phyloP scores from a whole-genome alignment of 2,888 invertebrate species.

The Sinohyriopsis cumingii region DNA sequence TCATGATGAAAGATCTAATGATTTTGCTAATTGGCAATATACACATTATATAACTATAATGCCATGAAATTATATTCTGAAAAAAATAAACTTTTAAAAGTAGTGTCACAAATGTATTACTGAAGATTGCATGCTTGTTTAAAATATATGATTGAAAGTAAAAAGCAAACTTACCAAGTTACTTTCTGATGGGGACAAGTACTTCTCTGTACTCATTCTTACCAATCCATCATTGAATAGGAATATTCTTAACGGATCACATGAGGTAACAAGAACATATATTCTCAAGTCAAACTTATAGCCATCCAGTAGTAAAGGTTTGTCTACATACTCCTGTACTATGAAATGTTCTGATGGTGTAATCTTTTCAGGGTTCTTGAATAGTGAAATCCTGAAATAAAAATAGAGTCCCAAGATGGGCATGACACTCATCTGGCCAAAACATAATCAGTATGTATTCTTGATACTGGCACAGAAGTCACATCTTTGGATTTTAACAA shows the following conservation, averaged over 20 bases:
- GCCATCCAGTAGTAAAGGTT: constrained; percentile 70
- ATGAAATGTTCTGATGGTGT: constrained; percentile 66
- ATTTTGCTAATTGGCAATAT: too few relatives aligned
- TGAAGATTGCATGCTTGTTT: too few relatives aligned
- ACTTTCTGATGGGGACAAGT: constrained; percentile 64
- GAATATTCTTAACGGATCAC: constrained; percentile 70
- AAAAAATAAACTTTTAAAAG: too few relatives aligned
- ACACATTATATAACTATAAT: too few relatives aligned
- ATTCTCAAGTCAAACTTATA: constrained; percentile 72
- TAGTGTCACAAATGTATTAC: too few relatives aligned
- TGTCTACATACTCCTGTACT: constrained; percentile 72
- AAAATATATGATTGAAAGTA: too few relatives aligned
- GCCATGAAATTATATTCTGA: too few relatives aligned
- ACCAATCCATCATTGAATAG: constrained; percentile 71
- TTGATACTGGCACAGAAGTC: too few relatives aligned
- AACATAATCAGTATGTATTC: too few relatives aligned
- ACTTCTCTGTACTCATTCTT: constrained; percentile 70
- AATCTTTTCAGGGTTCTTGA: constrained; percentile 66
- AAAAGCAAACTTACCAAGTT: constrained; percentile 64
- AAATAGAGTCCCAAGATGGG: constrained; percentile 3
- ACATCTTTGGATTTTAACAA: too few relatives aligned
- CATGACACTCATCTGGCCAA: too few relatives aligned
- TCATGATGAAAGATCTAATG: too few relatives aligned
- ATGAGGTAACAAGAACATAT: constrained; percentile 71
- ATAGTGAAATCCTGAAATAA: constrained; percentile 63